Base-by-base conservation (phyloP, 2,888 invertebrate genomes). In the Caenorhabditis sp. region DNA sequence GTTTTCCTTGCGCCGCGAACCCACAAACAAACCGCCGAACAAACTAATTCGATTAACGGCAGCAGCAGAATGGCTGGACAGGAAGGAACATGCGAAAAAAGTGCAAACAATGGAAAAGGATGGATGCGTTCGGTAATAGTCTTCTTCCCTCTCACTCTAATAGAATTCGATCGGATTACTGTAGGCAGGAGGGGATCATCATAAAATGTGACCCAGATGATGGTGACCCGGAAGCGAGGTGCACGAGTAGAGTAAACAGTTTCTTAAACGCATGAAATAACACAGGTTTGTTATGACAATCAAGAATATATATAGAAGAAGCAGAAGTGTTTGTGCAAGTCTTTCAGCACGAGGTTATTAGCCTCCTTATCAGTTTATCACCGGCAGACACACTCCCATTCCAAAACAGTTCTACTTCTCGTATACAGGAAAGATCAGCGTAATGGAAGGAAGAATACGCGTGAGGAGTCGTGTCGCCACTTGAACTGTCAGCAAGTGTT, bases 401-500 rank as follows among this genome's bases (percentile, higher is more conserved):
- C n/a, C 17, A 35, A 22, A 56, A 27, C 24, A 53, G 11, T 20
- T 37, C 8, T 2, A 24, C n/a, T 50, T 50, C 13, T 17, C 15
- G 30, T 52, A 17, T 30, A 7, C 35, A 35, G 22, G 17, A 24
- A 15, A 35, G 13, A 35, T 32, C 20, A 55, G 20, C 2, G 32
- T n/a, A 8, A 30, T 15, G 35, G 37, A 53, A 53, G 37, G n/a
- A n/a, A n/a, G 30, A 50, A 9, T 13, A 35, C 9, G 22, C 41
- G 32, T n/a, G n/a, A 32, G 9, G 17, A 53, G 32, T 39, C 55
- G 46, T 55, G 55, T 39, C 55, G 30, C 50, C 59, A 68, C 68
- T 68, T 68, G 68, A 68, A 68, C 68, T 59, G 50, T 50, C 46
- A n/a, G n/a, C 22, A 58, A 56, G 68, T 68, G 68, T 58, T 59